phyloP scores from a whole-genome alignment of 2,113 vertebrate species.

The Pontoporia blainvillei region DNA sequence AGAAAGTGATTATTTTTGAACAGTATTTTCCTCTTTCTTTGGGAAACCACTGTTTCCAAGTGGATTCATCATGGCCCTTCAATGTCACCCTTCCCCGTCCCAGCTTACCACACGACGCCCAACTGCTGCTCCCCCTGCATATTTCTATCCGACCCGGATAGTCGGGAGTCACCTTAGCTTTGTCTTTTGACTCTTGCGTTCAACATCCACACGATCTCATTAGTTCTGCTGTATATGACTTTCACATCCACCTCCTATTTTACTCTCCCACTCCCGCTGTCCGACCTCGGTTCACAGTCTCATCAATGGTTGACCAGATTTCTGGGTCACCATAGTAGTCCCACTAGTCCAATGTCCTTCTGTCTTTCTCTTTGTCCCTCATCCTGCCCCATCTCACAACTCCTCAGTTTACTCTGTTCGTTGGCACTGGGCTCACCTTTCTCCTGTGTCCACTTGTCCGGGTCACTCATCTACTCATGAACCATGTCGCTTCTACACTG shows the following conservation, averaged over 20 bases:
- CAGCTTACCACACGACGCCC: accelerated
- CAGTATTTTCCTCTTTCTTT: not conserved
- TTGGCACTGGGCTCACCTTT: not conserved
- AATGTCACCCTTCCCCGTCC: accelerated
- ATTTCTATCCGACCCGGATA: not conserved
- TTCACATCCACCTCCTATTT: not conserved
- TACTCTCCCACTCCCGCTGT: too few species aligned
- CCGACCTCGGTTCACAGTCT: too few species aligned
- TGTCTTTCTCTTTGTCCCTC: not conserved
- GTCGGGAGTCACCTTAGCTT: not conserved
- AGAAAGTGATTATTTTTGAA: not conserved
- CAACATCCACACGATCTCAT: too few species aligned
- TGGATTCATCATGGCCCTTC: not conserved
- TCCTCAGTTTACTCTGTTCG: not conserved
- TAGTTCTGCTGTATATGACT: too few species aligned
- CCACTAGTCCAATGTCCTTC: not conserved
- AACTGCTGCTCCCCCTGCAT: not conserved
- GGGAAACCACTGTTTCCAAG: not conserved
- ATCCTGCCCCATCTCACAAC: not conserved
- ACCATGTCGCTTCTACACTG: accelerated
- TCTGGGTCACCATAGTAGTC: not conserved
- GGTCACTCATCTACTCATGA: accelerated
- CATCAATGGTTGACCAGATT: not conserved
- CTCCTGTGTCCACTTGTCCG: not conserved
- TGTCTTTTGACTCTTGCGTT: not conserved